These are phyloP conservation scores for Polia nebulosa DNA, from an alignment of 2,888 invertebrate species.

Conservation along the genomic window DNA sequence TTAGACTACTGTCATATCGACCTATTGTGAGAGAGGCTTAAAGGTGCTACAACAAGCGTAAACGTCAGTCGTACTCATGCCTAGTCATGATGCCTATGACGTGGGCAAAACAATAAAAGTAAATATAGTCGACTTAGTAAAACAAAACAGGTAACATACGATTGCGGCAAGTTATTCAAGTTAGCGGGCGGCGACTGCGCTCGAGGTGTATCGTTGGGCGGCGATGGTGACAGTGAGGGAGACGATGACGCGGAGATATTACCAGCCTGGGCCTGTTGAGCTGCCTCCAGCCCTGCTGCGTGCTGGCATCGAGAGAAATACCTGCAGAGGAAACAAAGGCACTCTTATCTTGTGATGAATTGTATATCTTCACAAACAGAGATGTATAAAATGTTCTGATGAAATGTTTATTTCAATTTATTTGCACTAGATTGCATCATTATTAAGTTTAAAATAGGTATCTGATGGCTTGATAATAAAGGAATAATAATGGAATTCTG, in stretches of 20 bases:
- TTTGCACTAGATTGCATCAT: not conserved
- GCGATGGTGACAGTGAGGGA: slow-evolving; percentile 68
- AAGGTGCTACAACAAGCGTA: too few species aligned
- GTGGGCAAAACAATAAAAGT: not conserved
- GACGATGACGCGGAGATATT: slow-evolving; percentile 52
- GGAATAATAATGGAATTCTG: not conserved
- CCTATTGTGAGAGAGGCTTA: too few species aligned
- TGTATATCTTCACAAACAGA: too few species aligned
- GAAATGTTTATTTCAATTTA: not conserved
- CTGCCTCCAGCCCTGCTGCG: slow-evolving; percentile 81
- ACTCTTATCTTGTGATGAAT: slow-evolving; percentile 11
- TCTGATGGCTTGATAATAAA: too few species aligned
- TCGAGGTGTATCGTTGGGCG: slow-evolving; percentile 69
- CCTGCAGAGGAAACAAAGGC: slow-evolving; percentile 66
- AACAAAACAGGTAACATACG: slow-evolving; percentile 70
- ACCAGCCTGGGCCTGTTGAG: slow-evolving; percentile 60
- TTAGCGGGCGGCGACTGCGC: slow-evolving; percentile 67
- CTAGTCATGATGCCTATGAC: too few species aligned
- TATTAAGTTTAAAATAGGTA: not conserved
- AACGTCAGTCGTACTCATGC: too few species aligned
- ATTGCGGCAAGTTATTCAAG: slow-evolving; percentile 71
- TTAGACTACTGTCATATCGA: too few species aligned
- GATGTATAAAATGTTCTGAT: not conserved
- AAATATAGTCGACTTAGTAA: not conserved
- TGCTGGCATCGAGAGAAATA: slow-evolving; percentile 83